Percentiles rank a stretch among this genome's conserved stretches.
Conservation (phyloP, 30 jellyfish, hydroid and myxozoan species). For the Calvadosia cruxmelitensis region DNA sequence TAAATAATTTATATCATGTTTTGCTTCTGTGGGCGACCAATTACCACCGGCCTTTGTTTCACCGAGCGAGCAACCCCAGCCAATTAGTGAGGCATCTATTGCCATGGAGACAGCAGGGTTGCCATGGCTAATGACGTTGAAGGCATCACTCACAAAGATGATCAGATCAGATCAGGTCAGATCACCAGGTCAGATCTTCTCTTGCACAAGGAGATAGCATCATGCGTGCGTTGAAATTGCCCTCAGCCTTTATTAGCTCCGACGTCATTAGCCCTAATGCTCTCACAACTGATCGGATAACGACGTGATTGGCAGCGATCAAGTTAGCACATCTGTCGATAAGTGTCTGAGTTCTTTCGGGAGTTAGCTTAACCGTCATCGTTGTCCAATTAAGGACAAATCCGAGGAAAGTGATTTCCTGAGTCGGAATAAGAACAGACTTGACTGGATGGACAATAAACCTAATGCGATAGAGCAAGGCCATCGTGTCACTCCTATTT, state of each 20-base stretch:
- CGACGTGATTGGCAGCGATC: neutral
- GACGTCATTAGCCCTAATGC: constrained; percentile 3
- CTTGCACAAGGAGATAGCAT: too few species aligned
- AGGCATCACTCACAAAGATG: constrained; percentile 6
- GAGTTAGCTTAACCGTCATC: neutral
- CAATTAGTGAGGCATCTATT: constrained; percentile 24
- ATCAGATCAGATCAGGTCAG: too few species aligned
- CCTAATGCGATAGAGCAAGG: neutral
- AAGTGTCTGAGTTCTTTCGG: neutral
- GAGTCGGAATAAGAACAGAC: neutral
- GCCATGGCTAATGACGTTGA: constrained; percentile 6
- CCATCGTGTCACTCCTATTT: neutral
- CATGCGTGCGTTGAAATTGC: too few species aligned
- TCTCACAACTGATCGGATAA: neutral
- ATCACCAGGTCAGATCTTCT: too few species aligned
- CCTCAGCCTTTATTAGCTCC: too few species aligned
- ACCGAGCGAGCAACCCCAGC: constrained; percentile 12
- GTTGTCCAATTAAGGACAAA: neutral
- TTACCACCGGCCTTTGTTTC: too few species aligned
- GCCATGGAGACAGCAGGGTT: neutral
- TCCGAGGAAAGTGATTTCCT: neutral
- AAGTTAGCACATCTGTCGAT: neutral
- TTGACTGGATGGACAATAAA: neutral
- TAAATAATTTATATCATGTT: too few species aligned
- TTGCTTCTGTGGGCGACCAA: too few species aligned